These are phyloP conservation scores for Euglossa dilemma DNA, from an alignment of 1,140 invertebrate genomes.

Conservation along the genomic window DNA sequence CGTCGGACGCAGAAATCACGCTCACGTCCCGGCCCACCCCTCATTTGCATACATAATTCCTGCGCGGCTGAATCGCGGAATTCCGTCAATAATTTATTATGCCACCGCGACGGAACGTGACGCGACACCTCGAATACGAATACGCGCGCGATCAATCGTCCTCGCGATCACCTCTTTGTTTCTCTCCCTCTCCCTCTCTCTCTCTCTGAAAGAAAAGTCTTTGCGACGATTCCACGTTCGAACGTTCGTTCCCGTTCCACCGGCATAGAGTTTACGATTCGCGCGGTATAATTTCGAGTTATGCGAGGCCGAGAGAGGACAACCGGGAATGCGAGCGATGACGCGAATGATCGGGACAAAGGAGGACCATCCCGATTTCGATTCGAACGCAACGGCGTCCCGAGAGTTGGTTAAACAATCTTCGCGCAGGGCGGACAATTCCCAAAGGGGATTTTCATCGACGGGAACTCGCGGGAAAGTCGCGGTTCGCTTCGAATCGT, in stretches of 20 bases:
- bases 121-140: conserved; percentile 16
- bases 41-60: conserved; percentile 64
- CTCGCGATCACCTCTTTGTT: neutral
- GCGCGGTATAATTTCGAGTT: too few species aligned
- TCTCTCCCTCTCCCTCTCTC: too few species aligned
- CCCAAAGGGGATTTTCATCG: conserved; percentile 7
- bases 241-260: neutral
- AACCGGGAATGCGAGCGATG: too few species aligned
- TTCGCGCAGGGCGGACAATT: neutral
- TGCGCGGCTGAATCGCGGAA: conserved; percentile 22
- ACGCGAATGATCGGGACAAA: neutral
- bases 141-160: neutral
- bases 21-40: conserved; percentile 33
- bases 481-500: conserved; percentile 10
- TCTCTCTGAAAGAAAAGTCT: neutral
- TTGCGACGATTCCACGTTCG: neutral
- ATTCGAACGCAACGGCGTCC: neutral
- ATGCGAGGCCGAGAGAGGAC: too few species aligned
- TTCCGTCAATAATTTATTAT: conserved; percentile 61
- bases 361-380: neutral
- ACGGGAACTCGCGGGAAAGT: neutral
- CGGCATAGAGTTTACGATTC: too few species aligned
- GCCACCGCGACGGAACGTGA: conserved; percentile 34
- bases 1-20: neutral
- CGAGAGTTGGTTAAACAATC: neutral